Evolutionary conservation across 64 coral and sea anemone species (phyloP).

Genomic region (Pocillopora verrucosa): DNA sequence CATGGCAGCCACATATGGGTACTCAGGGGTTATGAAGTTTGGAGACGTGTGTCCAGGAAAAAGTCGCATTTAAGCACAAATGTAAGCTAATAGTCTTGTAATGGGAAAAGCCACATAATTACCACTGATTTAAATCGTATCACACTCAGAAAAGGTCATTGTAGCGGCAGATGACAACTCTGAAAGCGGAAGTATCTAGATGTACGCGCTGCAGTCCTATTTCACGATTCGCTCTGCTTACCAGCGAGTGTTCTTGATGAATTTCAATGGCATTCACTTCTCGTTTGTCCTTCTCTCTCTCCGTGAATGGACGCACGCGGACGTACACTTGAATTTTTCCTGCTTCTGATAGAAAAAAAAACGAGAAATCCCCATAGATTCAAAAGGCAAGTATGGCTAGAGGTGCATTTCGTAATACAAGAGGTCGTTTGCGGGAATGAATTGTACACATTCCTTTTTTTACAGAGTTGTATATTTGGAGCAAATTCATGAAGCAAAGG

Average conservation of each 20-base stretch:
- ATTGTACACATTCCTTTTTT: neutral
- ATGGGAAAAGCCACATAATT: too few relatives aligned
- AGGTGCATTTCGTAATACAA: neutral
- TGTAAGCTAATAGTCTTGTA: too few relatives aligned
- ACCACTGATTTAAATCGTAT: neutral
- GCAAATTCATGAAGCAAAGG: neutral
- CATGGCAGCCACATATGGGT: too few relatives aligned
- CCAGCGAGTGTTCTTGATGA: constrained; percentile 91
- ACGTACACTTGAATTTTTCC: constrained; percentile 92
- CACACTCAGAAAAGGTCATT: neutral
- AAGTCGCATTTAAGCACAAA: too few relatives aligned
- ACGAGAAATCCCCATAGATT: neutral
- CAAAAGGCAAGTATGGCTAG: neutral
- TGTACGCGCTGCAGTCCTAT: neutral
- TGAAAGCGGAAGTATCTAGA: neutral
- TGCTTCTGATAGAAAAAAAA: constrained; percentile 49
- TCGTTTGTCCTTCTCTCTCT: constrained; percentile 84
- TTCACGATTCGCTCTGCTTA: constrained; percentile 1
- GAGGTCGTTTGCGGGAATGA: too few relatives aligned
- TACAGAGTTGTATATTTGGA: neutral
- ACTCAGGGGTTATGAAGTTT: too few relatives aligned
- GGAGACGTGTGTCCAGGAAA: too few relatives aligned
- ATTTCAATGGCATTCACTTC: constrained; percentile 88
- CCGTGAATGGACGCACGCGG: constrained; percentile 86
- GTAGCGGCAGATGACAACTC: neutral